Conservation (phyloP, 2,888 invertebrate genomes). For the Euplagia quadripunctaria region DNA sequence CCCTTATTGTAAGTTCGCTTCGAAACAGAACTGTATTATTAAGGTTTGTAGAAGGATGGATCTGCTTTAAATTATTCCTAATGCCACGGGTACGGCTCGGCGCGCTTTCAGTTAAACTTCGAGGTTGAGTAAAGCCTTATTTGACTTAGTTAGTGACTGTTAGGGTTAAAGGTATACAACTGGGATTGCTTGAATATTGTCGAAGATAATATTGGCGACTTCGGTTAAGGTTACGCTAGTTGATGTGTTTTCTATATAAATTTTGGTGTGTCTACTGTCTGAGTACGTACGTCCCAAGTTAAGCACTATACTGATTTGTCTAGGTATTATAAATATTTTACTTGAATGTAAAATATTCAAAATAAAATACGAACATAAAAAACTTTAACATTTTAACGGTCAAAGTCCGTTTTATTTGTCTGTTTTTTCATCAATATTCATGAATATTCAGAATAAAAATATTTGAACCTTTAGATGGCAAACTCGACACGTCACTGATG, state of each 20-base stretch:
- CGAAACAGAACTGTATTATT: constrained; percentile 32
- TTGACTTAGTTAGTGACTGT: neutral
- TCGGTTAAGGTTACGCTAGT: neutral
- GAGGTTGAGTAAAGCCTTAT: constrained; percentile 1
- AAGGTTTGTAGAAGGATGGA: constrained; percentile 26
- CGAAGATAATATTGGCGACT: neutral
- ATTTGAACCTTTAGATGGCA: too few relatives aligned
- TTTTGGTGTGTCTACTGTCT: neutral
- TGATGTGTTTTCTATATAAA: neutral
- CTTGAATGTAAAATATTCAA: too few relatives aligned
- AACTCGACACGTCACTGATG: too few relatives aligned
- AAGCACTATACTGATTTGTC: neutral
- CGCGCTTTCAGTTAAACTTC: constrained; percentile 26
- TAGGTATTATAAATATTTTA: neutral
- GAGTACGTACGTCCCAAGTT: neutral
- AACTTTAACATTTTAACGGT: too few relatives aligned
- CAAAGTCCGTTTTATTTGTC: too few relatives aligned
- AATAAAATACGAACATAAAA: too few relatives aligned
- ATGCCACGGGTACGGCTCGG: constrained; percentile 11
- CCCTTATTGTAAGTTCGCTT: constrained; percentile 17
- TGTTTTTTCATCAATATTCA: too few relatives aligned
- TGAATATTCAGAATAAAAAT: too few relatives aligned
- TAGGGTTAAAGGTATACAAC: neutral
- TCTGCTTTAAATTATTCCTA: constrained; percentile 45
- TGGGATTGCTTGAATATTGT: neutral